A percentile compares a stretch with the other conserved stretches of the same genome.
Evolutionary conservation across 2,113 vertebrate genomes (phyloP).

Genomic region (Sinosuthora webbiana): DNA sequence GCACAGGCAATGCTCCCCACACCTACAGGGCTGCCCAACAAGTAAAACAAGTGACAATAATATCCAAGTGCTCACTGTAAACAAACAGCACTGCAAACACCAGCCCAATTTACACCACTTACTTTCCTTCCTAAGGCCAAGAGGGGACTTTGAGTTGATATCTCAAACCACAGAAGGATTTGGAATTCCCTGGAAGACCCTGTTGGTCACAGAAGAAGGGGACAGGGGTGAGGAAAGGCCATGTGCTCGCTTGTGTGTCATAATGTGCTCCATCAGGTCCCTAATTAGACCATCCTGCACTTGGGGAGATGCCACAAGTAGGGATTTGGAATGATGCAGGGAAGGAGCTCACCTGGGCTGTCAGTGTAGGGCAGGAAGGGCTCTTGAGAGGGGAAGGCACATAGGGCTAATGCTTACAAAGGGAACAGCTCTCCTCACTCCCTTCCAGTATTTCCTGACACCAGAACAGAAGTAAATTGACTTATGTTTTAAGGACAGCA

Average conservation of each 20-base stretch:
- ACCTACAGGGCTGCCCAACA: conserved; percentile 17
- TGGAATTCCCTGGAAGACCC: neutral
- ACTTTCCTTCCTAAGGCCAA: neutral
- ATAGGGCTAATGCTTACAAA: neutral
- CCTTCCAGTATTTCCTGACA: neutral
- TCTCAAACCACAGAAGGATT: neutral
- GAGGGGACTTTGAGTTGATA: neutral
- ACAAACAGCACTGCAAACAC: conserved; percentile 19
- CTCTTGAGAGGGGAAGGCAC: neutral
- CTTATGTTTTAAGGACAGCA: neutral
- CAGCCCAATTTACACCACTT: neutral
- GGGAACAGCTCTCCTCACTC: neutral
- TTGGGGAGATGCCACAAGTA: neutral
- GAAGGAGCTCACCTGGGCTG: neutral
- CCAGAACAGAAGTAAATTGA: neutral
- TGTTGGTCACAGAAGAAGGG: neutral
- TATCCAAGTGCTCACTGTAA: neutral
- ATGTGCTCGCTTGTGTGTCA: neutral
- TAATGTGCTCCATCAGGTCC: neutral
- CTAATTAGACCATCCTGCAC: neutral
- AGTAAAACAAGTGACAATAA: conserved; percentile 22
- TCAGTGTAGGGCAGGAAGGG: neutral
- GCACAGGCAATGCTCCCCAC: conserved; percentile 3
- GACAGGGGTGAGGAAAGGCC: neutral
- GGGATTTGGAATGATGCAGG: neutral